Base-by-base conservation (phyloP, 2,113 vertebrate species). In the Melozone crissalis region DNA sequence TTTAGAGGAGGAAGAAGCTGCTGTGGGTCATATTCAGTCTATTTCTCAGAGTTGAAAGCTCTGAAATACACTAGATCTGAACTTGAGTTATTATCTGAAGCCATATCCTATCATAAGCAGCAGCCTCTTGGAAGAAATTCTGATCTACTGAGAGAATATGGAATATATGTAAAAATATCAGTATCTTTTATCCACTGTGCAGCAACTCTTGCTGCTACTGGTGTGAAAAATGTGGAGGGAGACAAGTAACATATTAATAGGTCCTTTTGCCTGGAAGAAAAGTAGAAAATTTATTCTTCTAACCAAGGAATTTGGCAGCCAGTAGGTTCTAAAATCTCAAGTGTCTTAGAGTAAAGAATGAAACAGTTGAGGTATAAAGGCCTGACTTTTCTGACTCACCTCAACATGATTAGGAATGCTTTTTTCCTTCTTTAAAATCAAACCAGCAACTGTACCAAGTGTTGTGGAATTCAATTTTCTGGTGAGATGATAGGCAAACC, bases 171-270 rank as follows among this genome's bases (percentile, higher is more conserved):
- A 77, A 62, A 95, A 92, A 77, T 71, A 78, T 67, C 61, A 37
- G 8, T 83, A 44, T 66, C 51, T 86, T 80, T 90, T 84, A 69
- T 79, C n/a, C 47, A n/a, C 31, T 27, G 14, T 46, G 51, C 49
- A 59, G 37, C 65, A 87, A n/a, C 44, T 94, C 62, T 59, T 72
- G 39, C 23, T 92, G 86, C 51, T 79, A 30, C 43, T 73, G 65
- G 71, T 90, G 65, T 84, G 89, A 94, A 93, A 94, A 94, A 86
- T 75, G n/a, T 57, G 46, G 55, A 79, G 68, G 43, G 37, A 76
- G 65, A 68, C 49, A 75, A 63, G 58, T 92, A 66, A 71, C 22
- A 37, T 92, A 84, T 54, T 82, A 91, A 55, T 82, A 63, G 41
- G n/a, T 28, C 21, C 12, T 49, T 52, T 74, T 92, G 41, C 57